Conservation (phyloP, 2,113 vertebrate species). For the Brachirus orientalis region DNA sequence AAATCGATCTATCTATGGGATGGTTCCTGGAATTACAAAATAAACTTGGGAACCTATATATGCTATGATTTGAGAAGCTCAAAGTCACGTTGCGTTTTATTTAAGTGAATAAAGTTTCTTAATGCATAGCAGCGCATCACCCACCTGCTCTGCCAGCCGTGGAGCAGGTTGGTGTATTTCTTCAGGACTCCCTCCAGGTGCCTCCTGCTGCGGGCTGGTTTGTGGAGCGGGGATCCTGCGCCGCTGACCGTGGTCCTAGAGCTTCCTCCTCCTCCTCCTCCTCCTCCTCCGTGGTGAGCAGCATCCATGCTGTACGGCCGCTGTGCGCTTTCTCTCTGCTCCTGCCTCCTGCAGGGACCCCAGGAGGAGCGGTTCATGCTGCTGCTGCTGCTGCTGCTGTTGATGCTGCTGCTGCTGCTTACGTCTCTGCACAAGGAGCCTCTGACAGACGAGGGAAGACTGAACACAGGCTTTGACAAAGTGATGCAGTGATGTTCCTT, state of each 20-base stretch:
- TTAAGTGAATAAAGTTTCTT: not conserved
- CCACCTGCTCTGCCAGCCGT: conserved; percentile 95
- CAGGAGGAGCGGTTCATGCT: conserved; percentile 60
- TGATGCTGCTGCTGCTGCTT: not conserved
- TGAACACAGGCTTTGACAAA: not conserved
- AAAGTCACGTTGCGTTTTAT: not conserved
- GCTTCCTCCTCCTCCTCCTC: conserved; percentile 23
- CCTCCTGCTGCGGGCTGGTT: conserved; percentile 61
- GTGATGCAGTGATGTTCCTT: conserved; percentile 8
- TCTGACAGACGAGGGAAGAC: not conserved
- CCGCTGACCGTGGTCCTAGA: conserved; percentile 54
- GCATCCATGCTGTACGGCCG: conserved; percentile 68
- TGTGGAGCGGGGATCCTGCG: conserved; percentile 40
- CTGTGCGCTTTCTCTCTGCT: not conserved
- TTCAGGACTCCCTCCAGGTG: conserved; percentile 88
- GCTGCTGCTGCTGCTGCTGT: not conserved
- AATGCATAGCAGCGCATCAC: not conserved
- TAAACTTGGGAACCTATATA: not conserved
- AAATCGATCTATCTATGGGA: too few species aligned
- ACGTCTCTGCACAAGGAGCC: not conserved
- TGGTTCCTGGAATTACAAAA: too few species aligned
- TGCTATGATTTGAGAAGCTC: not conserved
- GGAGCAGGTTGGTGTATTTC: conserved; percentile 94
- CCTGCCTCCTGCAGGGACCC: conserved; percentile 10
- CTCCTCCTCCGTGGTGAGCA: conserved; percentile 33